Conservation (phyloP, 2,113 vertebrate genomes). For the Tricholaema leucomelas region DNA sequence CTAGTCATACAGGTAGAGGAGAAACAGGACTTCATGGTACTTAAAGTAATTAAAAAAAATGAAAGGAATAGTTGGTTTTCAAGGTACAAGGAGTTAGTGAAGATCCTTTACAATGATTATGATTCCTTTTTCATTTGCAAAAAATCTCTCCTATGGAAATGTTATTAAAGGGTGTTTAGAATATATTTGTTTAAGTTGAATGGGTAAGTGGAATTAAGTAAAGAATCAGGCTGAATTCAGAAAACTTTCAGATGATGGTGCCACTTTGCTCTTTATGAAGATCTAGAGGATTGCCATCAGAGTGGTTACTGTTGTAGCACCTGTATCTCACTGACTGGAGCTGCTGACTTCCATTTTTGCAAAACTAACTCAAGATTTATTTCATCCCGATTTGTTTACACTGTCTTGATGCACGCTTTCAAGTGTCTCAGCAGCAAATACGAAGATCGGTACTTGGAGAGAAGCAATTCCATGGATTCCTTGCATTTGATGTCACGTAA, state of each 20-base stretch:
- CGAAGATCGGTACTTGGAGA: neutral
- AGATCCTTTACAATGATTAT: neutral
- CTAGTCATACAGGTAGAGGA: neutral
- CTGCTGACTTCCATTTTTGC: neutral
- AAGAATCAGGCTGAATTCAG: neutral
- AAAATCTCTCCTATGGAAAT: neutral
- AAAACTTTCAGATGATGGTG: neutral
- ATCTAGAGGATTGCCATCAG: neutral
- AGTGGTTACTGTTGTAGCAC: neutral
- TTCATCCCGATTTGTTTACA: slow-evolving; percentile 20
- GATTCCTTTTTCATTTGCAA: neutral
- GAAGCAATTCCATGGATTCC: neutral
- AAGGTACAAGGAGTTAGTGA: neutral
- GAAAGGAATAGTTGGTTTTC: neutral
- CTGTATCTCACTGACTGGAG: neutral
- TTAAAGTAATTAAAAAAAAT: neutral
- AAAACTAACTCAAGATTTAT: slow-evolving; percentile 19
- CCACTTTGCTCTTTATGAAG: neutral
- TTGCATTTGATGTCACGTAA: neutral
- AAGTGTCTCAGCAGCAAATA: neutral
- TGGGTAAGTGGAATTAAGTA: neutral
- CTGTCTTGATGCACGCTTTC: neutral
- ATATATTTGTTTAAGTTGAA: neutral
- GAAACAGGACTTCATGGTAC: neutral
- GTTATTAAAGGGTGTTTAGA: neutral